A percentile compares a stretch with the other conserved stretches of the same genome.
These are phyloP conservation scores for Meloe dianella DNA, from an alignment of 2,888 invertebrate genomes.

Conservation along the genomic window DNA sequence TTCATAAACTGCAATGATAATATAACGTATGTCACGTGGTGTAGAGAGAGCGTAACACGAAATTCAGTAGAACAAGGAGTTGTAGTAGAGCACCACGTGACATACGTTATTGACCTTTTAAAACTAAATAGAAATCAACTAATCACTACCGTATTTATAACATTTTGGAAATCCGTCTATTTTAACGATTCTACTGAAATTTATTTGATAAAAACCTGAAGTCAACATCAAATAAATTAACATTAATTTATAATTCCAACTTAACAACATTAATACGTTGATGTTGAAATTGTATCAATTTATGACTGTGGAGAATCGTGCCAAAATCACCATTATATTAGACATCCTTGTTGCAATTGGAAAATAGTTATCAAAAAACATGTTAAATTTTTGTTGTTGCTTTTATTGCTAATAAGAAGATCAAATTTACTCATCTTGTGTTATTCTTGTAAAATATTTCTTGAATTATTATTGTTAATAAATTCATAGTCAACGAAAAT, in stretches of 20 bases:
- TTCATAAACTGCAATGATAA: too few relatives aligned
- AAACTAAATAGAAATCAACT: too few relatives aligned
- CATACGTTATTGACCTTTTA: too few relatives aligned
- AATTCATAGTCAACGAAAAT: constrained; percentile 1
- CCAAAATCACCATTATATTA: constrained; percentile 39
- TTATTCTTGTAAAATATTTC: neutral
- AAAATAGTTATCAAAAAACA: constrained; percentile 5
- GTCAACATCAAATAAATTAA: constrained; percentile 30
- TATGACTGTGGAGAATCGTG: constrained; percentile 41
- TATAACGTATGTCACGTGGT: too few relatives aligned
- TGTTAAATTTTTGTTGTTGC: neutral
- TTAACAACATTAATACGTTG: constrained; percentile 37
- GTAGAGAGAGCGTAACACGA: too few relatives aligned
- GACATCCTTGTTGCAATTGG: constrained; percentile 1
- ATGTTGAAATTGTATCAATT: constrained; percentile 44
- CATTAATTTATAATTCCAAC: constrained; percentile 32
- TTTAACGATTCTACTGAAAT: neutral
- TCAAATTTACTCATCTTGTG: neutral
- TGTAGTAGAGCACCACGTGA: too few relatives aligned
- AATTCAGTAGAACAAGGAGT: too few relatives aligned
- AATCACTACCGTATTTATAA: too few relatives aligned
- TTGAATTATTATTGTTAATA: neutral
- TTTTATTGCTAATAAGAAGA: neutral
- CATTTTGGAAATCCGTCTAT: too few relatives aligned
- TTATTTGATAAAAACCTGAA: neutral